Conservation (phyloP, 30 jellyfish, hydroid and myxozoan genomes). For the Turritopsis rubra region DNA sequence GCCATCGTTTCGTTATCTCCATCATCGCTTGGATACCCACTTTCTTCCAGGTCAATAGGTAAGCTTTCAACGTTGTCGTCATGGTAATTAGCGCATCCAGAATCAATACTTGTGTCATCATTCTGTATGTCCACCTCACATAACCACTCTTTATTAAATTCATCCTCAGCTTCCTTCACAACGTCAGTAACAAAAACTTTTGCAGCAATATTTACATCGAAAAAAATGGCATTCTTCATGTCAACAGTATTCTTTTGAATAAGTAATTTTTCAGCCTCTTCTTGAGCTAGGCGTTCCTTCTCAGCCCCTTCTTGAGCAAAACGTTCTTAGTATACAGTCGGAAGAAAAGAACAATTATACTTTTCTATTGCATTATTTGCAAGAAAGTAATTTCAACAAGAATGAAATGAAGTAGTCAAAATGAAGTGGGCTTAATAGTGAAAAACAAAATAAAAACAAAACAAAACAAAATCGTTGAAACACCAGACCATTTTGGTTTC, state of each 20-base stretch:
- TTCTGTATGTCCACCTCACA: neutral
- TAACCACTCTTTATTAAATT: neutral
- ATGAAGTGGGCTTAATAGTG: too few species aligned
- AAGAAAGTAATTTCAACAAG: too few species aligned
- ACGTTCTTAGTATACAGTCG: too few species aligned
- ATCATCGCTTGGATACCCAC: neutral
- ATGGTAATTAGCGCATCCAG: neutral
- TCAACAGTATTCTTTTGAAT: neutral
- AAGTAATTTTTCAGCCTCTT: conserved; percentile 8
- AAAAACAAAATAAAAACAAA: too few species aligned
- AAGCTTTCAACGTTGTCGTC: neutral
- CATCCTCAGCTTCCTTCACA: neutral
- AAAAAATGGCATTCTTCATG: neutral
- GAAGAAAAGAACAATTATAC: too few species aligned
- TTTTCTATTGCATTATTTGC: too few species aligned
- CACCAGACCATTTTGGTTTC: neutral
- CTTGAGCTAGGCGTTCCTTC: conserved; percentile 2
- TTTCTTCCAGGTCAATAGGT: neutral
- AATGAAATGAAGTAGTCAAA: too few species aligned
- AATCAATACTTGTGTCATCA: neutral
- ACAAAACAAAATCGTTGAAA: neutral
- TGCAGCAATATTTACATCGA: conserved; percentile 11
- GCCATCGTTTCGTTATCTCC: neutral
- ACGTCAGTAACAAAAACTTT: neutral
- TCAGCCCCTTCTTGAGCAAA: conserved; percentile 28